Evolutionary conservation across 2,888 invertebrate genomes (phyloP), one percentile per base, ranked within the genome.

Genomic region (Lathronympha strigana): DNA sequence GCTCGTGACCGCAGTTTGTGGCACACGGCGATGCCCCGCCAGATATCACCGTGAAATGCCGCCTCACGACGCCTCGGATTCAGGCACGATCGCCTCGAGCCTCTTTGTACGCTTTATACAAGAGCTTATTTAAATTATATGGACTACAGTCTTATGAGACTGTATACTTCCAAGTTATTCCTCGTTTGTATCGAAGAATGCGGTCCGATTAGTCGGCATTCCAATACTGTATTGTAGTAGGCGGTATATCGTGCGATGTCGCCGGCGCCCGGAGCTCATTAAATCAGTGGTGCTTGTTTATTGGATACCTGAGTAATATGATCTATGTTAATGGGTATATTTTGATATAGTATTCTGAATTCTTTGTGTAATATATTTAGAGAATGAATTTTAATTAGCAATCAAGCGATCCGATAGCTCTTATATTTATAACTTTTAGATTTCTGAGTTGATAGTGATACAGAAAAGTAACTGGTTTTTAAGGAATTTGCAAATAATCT

Each of bases 21-120:
- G 88, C 85, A 80, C 87, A 83, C 76, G 74, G 72, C 74, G 90
- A 90, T 90, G 89, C 82, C 86, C 83, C 79, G 76, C 71, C 76
- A 84, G 91, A 91, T 91, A 91, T 75, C 81, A 82, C 86, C 88
- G 86, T 87, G 86, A 89, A 90, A 90, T 87, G 88, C 88, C 86
- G 84, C 82, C 85, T 88, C 90, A 90, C 90, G 90, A 90, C 84
- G 76, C 73, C 75, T 79, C 76, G 73, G 80, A 87, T 87, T 80
- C 85, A 80, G 72, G 79, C 89, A 90, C 88, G 88, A 88, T 79
- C 75, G 78, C 82, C 78, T 71, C 70, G 66, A 79, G 79, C 78
- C 67, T 72, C 78, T 76, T 80, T 81, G 75, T 74, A 72, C 73
- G 73, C 70, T 58, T 61, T 67, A 55, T 49, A 57, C 17, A 55